These are phyloP conservation scores for Pristionchus mayeri DNA, from an alignment of 2,888 invertebrate species.

Conservation along the genomic window DNA sequence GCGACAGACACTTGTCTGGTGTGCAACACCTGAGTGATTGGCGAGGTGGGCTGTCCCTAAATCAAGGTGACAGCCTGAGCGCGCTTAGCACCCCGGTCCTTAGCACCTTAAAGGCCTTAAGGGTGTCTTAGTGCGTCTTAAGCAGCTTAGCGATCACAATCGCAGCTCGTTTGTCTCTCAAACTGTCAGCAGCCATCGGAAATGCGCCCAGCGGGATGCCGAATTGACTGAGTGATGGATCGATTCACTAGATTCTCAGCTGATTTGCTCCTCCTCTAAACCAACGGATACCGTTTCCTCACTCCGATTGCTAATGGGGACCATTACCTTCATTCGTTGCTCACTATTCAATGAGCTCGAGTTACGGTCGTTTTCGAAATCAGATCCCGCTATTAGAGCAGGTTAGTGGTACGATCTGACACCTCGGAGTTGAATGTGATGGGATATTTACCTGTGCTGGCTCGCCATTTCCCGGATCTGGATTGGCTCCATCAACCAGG, in stretches of 20 bases:
- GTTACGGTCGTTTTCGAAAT: conserved; percentile 38
- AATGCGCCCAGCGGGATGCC: conserved; percentile 15
- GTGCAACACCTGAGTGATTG: conserved; percentile 34
- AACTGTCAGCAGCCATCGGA: conserved; percentile 31
- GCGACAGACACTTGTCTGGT: conserved; percentile 19
- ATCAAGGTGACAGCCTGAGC: not conserved
- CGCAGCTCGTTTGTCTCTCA: conserved; percentile 1
- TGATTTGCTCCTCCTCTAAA: not conserved
- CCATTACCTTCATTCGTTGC: conserved; percentile 4
- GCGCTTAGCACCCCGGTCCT: not conserved
- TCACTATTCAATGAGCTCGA: conserved; percentile 8
- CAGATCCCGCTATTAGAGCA: not conserved
- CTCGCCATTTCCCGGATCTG: not conserved
- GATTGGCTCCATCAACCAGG: not conserved
- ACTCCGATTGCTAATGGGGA: not conserved
- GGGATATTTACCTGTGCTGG: not conserved
- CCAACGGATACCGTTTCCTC: not conserved
- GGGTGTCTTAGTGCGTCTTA: not conserved
- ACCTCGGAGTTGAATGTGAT: not conserved
- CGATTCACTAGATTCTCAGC: not conserved
- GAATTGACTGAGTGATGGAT: conserved; percentile 24
- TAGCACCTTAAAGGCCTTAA: not conserved
- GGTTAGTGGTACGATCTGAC: not conserved
- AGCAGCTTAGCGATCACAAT: not conserved
- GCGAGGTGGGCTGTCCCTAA: not conserved